These are phyloP conservation scores for Tolmerus cingulatus DNA, from an alignment of 2,888 invertebrate species.

Conservation along the genomic window DNA sequence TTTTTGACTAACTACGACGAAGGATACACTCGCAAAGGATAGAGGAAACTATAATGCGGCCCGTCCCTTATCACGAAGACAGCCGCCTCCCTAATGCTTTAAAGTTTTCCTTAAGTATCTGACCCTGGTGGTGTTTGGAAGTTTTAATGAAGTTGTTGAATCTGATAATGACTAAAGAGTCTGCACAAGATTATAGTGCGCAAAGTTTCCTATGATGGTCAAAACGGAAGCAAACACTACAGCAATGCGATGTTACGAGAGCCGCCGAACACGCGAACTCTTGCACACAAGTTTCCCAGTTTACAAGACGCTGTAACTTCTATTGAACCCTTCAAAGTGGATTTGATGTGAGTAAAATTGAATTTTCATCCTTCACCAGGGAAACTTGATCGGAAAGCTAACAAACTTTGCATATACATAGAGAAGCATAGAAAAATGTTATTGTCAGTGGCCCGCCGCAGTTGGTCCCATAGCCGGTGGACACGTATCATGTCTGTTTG, in stretches of 20 bases:
- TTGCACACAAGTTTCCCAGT: neutral
- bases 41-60: neutral
- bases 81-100: conserved; percentile 18
- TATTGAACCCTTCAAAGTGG: conserved; percentile 24
- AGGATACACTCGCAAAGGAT: neutral
- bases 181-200: conserved; percentile 43
- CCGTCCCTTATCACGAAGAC: conserved; percentile 16
- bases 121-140: conserved; percentile 36
- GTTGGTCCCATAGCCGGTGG: neutral
- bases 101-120: conserved; percentile 32
- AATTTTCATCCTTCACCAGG: conserved; percentile 23
- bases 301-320: conserved; percentile 1
- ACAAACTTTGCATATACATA: conserved; percentile 21
- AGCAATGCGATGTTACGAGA: neutral
- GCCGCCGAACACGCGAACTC: neutral
- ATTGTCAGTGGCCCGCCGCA: neutral
- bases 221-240: conserved; percentile 7
- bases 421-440: conserved; percentile 1
- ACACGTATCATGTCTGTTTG: conserved; percentile 22
- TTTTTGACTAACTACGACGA: conserved; percentile 28
- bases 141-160: conserved; percentile 48
- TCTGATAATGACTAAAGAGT: conserved; percentile 46
- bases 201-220: conserved; percentile 44
- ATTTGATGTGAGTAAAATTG: conserved; percentile 30
- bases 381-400: conserved; percentile 13